Conservation (phyloP, 2,888 invertebrate genomes). For the Euzetes globulus region DNA sequence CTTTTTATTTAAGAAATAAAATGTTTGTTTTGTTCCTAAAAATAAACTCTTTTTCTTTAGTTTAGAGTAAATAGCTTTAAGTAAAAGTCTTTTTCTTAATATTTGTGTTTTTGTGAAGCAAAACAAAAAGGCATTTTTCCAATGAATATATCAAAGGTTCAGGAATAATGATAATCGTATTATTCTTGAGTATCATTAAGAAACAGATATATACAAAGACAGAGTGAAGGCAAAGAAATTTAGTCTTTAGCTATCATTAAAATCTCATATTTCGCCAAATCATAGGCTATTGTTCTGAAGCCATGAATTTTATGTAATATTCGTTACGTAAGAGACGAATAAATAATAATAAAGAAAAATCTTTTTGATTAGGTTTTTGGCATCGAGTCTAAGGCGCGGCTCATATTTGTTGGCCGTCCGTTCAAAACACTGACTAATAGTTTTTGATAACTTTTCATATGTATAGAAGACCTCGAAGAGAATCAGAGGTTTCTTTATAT, state of each 20-base stretch:
- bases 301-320: not conserved
- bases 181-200: not conserved
- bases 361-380: not conserved
- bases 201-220: not conserved
- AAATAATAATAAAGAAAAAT: not conserved
- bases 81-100: no score
- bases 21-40: no score
- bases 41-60: no score
- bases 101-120: no score
- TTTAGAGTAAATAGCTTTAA: no score
- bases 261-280: conserved; percentile 19
- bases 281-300: conserved; percentile 1
- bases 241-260: conserved; percentile 1
- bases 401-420: not conserved
- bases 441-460: not conserved
- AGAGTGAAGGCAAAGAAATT: not conserved
- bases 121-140: no score
- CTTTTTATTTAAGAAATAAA: no score
- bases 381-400: conserved; percentile 13
- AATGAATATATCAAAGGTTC: no score
- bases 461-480: no score
- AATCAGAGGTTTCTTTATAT: no score
- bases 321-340: not conserved
- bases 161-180: no score
- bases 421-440: not conserved